Base-by-base conservation (phyloP, 2,113 vertebrate species). In the Gallinago jamesoni region DNA sequence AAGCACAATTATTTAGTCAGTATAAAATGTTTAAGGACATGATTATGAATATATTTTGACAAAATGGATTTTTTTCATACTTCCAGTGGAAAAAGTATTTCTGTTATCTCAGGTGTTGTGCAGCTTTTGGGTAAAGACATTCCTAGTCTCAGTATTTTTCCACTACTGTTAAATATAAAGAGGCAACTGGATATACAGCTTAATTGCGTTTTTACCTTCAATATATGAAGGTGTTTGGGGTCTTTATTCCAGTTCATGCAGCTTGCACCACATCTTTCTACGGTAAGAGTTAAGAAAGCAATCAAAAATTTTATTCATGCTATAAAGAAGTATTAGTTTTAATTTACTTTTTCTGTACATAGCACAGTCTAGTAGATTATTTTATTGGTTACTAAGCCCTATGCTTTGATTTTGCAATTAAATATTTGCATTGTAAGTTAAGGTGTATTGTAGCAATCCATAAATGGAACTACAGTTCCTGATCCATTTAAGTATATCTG, bases 391-490 rank as follows among this genome's bases (percentile, higher is more conserved):
- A 62, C 30, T 31, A 59, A 79, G 14, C 45, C 14, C 25, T 50
- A n/a, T 70, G n/a, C 73, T 89, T 95, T 90, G 69, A 59, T 37
- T 79, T 67, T 57, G 53, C 31, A n/a, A 66, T 78, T 89, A 75
- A 95, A 72, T 96, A 89, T 84, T 94, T 95, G 62, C 69, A 37
- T 72, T 92, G 45, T 31, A 72, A 68, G 83, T 67, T 84, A 75
- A 84, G 50, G 59, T 86, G 39, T 89, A 14, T 73, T 64, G 53
- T 89, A 70, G 56, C 64, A 66, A 48, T 90, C 52, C 75, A n/a
- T 52, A 90, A 92, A 78, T 64, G 37, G 16, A 53, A 12, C 48
- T 68, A 3, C 66, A 82, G 72, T 82, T 90, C 68, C 82, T 72
- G 75, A 21, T 81, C 43, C 16, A 3, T 76, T 82, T 62, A 73